Conservation (phyloP, 2,888 invertebrate species). For the Hydropsyche betteni region DNA sequence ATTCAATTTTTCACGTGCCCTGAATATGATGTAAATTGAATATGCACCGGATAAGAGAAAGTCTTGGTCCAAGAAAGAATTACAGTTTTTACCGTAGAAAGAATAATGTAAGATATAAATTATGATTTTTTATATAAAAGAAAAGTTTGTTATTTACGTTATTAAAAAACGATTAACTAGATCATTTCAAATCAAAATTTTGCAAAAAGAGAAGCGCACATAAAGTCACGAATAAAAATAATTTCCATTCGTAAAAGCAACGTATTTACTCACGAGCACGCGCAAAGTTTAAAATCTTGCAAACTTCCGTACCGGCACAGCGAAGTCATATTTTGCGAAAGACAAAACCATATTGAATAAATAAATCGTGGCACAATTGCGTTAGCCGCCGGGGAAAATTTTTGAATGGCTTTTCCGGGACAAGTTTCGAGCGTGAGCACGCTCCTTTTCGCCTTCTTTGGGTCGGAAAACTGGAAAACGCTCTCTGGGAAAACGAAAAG, state of each 20-base stretch:
- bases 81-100: background rate
- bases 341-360: slow-evolving; percentile 48
- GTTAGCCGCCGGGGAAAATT: slow-evolving; percentile 38
- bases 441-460: background rate
- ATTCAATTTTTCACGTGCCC: background rate
- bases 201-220: background rate
- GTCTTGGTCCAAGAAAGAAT: background rate
- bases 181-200: background rate
- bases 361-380: slow-evolving; percentile 46
- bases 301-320: slow-evolving; percentile 34
- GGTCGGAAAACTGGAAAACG: background rate
- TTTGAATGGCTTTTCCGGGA: slow-evolving; percentile 41
- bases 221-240: background rate
- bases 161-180: no score
- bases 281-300: slow-evolving; percentile 37
- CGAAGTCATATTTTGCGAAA: slow-evolving; percentile 45
- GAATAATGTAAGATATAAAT: no score
- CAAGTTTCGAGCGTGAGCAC: slow-evolving; percentile 33
- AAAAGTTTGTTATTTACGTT: no score
- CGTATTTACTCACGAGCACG: slow-evolving; percentile 10
- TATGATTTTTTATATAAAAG: no score
- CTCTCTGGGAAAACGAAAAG: slow-evolving; percentile 1
- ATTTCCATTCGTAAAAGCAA: background rate
- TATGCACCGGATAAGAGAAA: background rate
- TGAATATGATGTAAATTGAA: background rate